Conservation (phyloP, 2,113 vertebrate genomes). For the Falco punctatus region DNA sequence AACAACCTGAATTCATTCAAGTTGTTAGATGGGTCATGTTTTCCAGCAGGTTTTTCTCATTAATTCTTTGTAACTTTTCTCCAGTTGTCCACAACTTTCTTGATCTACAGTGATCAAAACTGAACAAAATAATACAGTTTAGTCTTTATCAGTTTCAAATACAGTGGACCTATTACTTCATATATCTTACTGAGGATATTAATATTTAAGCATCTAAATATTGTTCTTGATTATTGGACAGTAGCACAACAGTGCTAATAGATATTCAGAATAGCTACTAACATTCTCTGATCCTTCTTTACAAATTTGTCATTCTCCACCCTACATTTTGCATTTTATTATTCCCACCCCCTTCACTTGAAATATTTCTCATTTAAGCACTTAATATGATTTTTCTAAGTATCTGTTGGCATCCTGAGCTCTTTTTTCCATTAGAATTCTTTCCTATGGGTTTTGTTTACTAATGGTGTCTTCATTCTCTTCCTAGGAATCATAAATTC, state of each 20-base stretch:
- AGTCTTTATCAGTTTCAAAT: neutral
- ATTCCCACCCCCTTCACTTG: neutral
- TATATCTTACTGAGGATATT: neutral
- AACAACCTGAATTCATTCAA: neutral
- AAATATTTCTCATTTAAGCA: neutral
- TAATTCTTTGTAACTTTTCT: neutral
- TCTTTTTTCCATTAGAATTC: neutral
- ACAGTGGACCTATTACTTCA: neutral
- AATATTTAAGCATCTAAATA: neutral
- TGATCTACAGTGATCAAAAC: neutral
- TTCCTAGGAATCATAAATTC: neutral
- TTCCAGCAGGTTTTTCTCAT: neutral
- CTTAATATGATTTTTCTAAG: neutral
- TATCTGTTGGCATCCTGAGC: neutral
- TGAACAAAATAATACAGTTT: neutral
- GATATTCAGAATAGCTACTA: neutral
- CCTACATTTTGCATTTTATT: neutral
- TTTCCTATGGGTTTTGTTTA: neutral
- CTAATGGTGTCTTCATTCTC: neutral
- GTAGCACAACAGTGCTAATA: neutral
- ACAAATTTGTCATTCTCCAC: neutral
- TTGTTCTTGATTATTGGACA: neutral
- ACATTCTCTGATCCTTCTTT: neutral
- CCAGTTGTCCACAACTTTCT: neutral
- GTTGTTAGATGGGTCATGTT: neutral